Evolutionary conservation across 2,888 invertebrate genomes (phyloP).

Genomic region (Blera fallax): DNA sequence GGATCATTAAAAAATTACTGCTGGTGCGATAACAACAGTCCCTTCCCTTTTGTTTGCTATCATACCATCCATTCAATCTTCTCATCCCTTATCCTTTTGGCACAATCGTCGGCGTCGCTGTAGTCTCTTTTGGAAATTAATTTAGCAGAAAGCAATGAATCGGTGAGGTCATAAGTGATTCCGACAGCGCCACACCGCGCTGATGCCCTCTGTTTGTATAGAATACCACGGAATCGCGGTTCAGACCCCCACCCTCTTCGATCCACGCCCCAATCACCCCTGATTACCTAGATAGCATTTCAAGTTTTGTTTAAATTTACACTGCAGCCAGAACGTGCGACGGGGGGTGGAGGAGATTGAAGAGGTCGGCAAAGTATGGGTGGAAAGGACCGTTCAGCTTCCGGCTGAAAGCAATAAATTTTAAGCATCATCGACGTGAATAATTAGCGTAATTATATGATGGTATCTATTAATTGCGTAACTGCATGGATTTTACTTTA

Average conservation of each 20-base stretch:
- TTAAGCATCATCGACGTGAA: conserved; percentile 72
- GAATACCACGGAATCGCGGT: neutral
- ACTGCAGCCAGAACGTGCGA: conserved; percentile 1
- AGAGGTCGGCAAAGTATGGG: neutral
- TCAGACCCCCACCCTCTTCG: neutral
- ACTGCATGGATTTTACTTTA: conserved; percentile 63
- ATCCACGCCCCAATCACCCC: neutral
- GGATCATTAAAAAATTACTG: conserved; percentile 53
- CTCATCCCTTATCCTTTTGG: conserved; percentile 17
- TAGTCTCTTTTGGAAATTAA: conserved; percentile 52
- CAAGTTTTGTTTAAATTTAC: conserved; percentile 55
- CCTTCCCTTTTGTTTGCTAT: neutral
- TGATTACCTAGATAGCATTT: conserved; percentile 50
- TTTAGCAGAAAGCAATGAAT: conserved; percentile 62
- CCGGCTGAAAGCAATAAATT: conserved; percentile 68
- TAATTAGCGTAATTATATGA: conserved; percentile 72
- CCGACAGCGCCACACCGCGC: conserved; percentile 17
- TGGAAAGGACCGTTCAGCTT: conserved; percentile 35
- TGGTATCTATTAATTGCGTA: conserved; percentile 71
- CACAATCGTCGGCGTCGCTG: conserved; percentile 11
- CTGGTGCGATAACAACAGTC: conserved; percentile 13
- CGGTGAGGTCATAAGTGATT: conserved; percentile 63
- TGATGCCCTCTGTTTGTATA: neutral
- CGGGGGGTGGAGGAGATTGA: neutral
- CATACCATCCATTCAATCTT: neutral